Evolutionary conservation across 2,113 vertebrate genomes (phyloP), one percentile per base, ranked within the genome.

Genomic region (Trematomus loennbergii): DNA sequence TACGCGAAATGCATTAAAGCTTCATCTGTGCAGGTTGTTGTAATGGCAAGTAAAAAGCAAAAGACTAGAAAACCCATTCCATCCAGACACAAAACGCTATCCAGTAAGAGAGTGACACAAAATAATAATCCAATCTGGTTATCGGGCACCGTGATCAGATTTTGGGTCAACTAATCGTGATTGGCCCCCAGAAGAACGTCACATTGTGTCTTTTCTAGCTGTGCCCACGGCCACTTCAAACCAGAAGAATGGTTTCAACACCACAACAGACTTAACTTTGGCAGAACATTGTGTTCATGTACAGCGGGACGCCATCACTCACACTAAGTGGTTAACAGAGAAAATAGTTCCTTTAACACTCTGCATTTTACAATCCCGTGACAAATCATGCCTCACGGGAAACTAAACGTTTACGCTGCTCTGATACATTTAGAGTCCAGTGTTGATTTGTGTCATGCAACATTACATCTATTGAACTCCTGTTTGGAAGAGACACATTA

Each of bases 401-500:
- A 49, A 66, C 50, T 54, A 77, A 29, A 49, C 63, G 65, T 58
- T 68, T 68, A 25, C 48, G 71, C 75, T 84, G 54, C 63, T 80
- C 16, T 43, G 61, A 55, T 40, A 82, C 84, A 74, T 78, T 72
- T 78, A 65, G 79, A 64, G 62, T 50, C 58, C 60, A 10, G 46
- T 78, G 78, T 77, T 72, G 68, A 81, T 89, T 87, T 53, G 52
- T 49, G 72, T 84, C 72, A 82, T 62, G 78, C 75, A 59, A 69
- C 70, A 85, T 86, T 81, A 75, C 78, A 81, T 85, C 61, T 84
- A 86, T 83, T 43, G 72, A 82, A 54, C 67, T 73, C 49, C 78
- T 36, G 16, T 58, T 76, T 66, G 53, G 63, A 59, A 72, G 64
- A 18, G 52, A 77, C 72, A 17, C 63, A 75, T 81, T 77, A 63